Evolutionary conservation across 2,797 vertebrate genomes (phyloP).

Genomic region (Sebastes cheni): DNA sequence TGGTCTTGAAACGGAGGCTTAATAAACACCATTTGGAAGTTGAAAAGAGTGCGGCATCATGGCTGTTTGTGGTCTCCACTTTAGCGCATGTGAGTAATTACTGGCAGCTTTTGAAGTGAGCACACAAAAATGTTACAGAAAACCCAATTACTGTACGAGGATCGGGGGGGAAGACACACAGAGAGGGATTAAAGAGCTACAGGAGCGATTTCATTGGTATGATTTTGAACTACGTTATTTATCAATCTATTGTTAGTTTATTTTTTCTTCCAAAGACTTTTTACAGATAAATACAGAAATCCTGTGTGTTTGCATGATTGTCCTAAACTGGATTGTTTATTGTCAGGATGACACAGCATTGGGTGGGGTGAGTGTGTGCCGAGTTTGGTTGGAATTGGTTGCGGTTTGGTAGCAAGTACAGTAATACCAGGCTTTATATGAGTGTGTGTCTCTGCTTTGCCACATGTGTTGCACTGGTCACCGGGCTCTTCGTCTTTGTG

Average conservation of each 20-base stretch:
- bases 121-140: conserved; percentile 58
- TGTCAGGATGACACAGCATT: conserved; percentile 35
- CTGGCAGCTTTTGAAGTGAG: conserved; percentile 65
- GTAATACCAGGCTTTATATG: conserved; percentile 39
- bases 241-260: background rate
- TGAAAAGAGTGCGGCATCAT: conserved; percentile 53
- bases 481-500: conserved; percentile 43
- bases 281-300: background rate
- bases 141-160: conserved; percentile 38
- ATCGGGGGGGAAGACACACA: background rate
- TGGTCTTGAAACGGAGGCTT: conserved; percentile 60
- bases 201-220: background rate
- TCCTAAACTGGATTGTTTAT: conserved; percentile 23
- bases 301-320: background rate
- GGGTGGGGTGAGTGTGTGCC: conserved; percentile 32
- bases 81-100: conserved; percentile 71
- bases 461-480: conserved; percentile 49
- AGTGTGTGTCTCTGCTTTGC: conserved; percentile 43
- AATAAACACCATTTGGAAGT: conserved; percentile 73
- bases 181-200: background rate
- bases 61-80: conserved; percentile 65
- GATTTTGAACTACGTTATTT: background rate
- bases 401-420: conserved; percentile 43
- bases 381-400: conserved; percentile 33
- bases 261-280: background rate